Evolutionary conservation across 2,797 vertebrate genomes (phyloP).

Genomic region (Onychomys arenicola): DNA sequence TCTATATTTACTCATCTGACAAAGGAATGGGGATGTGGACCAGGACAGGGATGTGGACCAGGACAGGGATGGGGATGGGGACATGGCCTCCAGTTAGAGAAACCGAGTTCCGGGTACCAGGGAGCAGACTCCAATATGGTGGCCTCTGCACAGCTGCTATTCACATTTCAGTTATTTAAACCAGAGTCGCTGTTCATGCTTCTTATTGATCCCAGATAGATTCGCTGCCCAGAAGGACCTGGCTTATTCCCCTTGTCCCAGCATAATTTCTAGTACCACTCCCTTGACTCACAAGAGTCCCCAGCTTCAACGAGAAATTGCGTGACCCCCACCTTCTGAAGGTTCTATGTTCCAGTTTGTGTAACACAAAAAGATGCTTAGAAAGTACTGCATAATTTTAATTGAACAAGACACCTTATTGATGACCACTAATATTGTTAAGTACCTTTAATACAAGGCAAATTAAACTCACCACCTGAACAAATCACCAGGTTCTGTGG

Average conservation of each 20-base stretch:
- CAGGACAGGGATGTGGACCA: not conserved
- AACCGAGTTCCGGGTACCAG: not conserved
- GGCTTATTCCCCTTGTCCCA: not conserved
- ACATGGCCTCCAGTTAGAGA: not conserved
- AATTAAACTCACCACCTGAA: conserved; percentile 28
- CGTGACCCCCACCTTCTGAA: not conserved
- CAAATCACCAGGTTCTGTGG: not conserved
- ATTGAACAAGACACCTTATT: not conserved
- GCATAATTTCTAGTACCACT: not conserved
- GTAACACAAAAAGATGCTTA: not conserved
- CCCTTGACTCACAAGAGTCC: not conserved
- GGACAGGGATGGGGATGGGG: too few species aligned
- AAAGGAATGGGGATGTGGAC: not conserved
- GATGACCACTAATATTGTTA: not conserved
- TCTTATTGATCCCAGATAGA: not conserved
- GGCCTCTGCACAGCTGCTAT: not conserved
- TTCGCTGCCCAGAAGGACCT: not conserved
- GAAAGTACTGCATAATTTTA: not conserved
- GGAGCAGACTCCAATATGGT: not conserved
- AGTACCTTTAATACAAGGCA: not conserved
- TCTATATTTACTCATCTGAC: not conserved
- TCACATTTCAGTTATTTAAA: not conserved
- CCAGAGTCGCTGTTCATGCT: not conserved
- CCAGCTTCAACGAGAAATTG: not conserved
- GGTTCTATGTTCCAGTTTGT: not conserved